Conservation (phyloP, 2,113 vertebrate species). For the Perccottus glenii region DNA sequence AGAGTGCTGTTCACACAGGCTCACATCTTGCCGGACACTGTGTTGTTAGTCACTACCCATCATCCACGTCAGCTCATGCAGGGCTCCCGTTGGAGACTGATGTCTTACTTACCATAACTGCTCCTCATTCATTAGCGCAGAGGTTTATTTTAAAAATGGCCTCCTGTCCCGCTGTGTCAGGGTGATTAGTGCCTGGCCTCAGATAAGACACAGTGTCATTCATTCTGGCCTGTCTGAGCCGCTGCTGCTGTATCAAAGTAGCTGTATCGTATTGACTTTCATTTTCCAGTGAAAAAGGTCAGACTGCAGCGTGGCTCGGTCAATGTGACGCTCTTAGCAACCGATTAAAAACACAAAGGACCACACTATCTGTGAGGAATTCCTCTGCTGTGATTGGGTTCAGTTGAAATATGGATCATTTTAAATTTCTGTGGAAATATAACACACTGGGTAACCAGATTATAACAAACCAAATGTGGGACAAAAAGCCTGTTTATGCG, state of each 20-base stretch:
- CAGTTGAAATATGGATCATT: neutral
- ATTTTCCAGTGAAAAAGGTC: conserved; percentile 27
- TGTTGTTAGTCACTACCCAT: neutral
- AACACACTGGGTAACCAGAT: neutral
- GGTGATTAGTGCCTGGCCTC: conserved; percentile 20
- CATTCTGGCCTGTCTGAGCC: conserved; percentile 13
- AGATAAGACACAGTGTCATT: conserved; percentile 28
- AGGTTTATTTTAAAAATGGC: conserved; percentile 22
- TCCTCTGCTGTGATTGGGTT: neutral
- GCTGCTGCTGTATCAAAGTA: conserved; percentile 25
- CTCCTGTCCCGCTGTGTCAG: conserved; percentile 16
- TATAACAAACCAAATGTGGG: too few relatives aligned
- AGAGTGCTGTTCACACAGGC: too few relatives aligned
- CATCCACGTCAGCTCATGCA: neutral
- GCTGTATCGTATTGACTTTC: conserved; percentile 21
- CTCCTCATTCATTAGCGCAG: conserved; percentile 23
- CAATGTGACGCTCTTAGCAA: conserved; percentile 6
- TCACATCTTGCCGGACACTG: too few relatives aligned
- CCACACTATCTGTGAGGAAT: conserved; percentile 26
- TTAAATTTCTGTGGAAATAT: neutral
- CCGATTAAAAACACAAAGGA: neutral
- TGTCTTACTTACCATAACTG: conserved; percentile 18
- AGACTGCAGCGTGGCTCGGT: neutral
- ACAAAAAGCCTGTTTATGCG: too few relatives aligned
- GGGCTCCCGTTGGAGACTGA: conserved; percentile 11